A percentile compares a stretch with the other conserved stretches of the same genome.
Evolutionary conservation across 1,140 invertebrate genomes (phyloP).

Genomic region (Euura saliciscinereae): DNA sequence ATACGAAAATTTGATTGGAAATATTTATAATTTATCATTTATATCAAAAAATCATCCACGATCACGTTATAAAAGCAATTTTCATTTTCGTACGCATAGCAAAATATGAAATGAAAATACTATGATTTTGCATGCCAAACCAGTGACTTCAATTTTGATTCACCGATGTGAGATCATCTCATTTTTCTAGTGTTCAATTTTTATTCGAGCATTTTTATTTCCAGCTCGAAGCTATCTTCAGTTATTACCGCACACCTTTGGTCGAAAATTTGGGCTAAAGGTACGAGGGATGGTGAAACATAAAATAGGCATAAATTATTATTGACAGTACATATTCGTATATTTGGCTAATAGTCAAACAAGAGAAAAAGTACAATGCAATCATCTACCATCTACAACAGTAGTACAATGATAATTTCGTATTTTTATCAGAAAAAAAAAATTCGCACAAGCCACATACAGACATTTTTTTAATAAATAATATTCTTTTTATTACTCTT

Average conservation of each 20-base stretch:
- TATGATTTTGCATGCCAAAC: slow-evolving; percentile 23
- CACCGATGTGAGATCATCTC: slow-evolving; percentile 5
- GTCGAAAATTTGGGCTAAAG: background rate
- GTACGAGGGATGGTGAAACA: background rate
- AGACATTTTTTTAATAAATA: slow-evolving; percentile 31
- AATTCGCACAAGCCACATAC: slow-evolving; percentile 24
- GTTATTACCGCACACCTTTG: background rate
- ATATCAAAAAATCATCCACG: too few relatives aligned
- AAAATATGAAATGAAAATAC: background rate
- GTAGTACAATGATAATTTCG: slow-evolving; percentile 40
- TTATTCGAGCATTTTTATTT: slow-evolving; percentile 10
- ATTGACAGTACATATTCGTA: slow-evolving; percentile 37
- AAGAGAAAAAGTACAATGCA: slow-evolving; percentile 39
- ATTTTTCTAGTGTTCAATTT: slow-evolving; percentile 14
- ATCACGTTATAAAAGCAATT: background rate
- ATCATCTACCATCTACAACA: slow-evolving; percentile 41
- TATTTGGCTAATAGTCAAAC: slow-evolving; percentile 39
- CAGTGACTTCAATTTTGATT: slow-evolving; percentile 21
- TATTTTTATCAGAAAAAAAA: slow-evolving; percentile 23
- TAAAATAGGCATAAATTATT: background rate
- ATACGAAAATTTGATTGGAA: too few relatives aligned
- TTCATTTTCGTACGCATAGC: background rate
- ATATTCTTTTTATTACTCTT: slow-evolving; percentile 25
- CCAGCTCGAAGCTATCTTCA: background rate
- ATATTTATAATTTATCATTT: too few relatives aligned